Evolutionary conservation across 2,888 invertebrate genomes (phyloP).

Genomic region (Plutella xylostella): DNA sequence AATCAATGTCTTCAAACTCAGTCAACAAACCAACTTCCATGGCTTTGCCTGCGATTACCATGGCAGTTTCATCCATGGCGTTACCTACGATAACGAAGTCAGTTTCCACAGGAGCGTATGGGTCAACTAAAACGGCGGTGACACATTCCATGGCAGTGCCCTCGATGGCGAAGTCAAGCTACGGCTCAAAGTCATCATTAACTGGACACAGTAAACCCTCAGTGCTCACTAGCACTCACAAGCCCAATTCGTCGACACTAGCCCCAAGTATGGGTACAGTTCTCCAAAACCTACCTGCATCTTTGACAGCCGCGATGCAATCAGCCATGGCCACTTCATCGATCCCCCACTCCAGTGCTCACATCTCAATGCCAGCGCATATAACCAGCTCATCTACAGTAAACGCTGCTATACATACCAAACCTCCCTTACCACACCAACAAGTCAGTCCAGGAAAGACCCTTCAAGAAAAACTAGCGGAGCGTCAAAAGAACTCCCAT

Average conservation of each 20-base stretch:
- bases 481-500: constrained; percentile 62
- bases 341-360: not conserved
- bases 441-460: constrained; percentile 73
- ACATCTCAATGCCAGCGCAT: constrained; percentile 28
- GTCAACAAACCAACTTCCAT: no score
- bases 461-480: constrained; percentile 76
- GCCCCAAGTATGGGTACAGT: constrained; percentile 55
- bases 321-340: not conserved
- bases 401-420: constrained; percentile 37
- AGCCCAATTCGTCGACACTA: constrained; percentile 19
- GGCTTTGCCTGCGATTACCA: no score
- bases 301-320: constrained; percentile 37
- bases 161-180: no score
- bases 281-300: constrained; percentile 43
- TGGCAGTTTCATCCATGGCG: no score
- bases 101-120: no score
- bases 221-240: not conserved
- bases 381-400: constrained; percentile 37
- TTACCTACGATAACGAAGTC: no score
- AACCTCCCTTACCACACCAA: constrained; percentile 48
- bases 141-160: no score
- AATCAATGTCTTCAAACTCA: no score
- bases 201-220: no score
- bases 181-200: no score
- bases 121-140: no score